Evolutionary conservation across 1,140 invertebrate species (phyloP).

Genomic region (Drosophila suzukii): DNA sequence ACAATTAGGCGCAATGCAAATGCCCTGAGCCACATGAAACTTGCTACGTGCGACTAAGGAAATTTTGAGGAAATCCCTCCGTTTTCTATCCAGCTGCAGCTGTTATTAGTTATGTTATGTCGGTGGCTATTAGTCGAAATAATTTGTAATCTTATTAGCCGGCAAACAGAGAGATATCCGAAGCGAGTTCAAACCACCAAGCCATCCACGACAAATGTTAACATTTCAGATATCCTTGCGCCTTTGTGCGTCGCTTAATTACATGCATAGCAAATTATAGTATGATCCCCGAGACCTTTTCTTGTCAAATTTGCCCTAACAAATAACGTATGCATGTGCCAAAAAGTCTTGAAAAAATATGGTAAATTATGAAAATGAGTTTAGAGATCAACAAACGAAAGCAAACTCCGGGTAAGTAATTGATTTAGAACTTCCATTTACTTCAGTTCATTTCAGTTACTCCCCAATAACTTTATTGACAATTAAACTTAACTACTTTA

Average conservation of each 20-base stretch:
- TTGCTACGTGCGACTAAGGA: slow-evolving; percentile 25
- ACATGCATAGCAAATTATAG: no score
- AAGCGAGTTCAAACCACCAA: slow-evolving; percentile 1
- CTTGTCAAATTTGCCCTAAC: no score
- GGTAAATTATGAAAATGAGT: no score
- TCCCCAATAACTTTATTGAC: slow-evolving; percentile 13
- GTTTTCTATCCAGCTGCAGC: slow-evolving; percentile 42
- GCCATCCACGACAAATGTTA: no score
- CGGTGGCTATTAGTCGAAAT: slow-evolving; percentile 77
- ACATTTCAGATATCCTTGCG: no score
- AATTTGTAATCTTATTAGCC: slow-evolving; percentile 74
- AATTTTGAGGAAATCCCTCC: neutral
- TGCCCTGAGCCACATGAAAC: slow-evolving; percentile 37
- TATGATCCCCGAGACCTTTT: no score
- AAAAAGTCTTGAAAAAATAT: no score
- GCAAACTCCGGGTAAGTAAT: no score
- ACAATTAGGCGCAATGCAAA: slow-evolving; percentile 69
- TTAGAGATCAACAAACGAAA: no score
- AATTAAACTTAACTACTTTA: neutral
- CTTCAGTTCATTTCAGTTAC: neutral
- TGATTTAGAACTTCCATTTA: no score
- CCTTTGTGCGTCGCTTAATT: no score
- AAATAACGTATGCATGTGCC: no score
- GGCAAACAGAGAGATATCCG: slow-evolving; percentile 19
- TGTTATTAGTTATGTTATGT: slow-evolving; percentile 80